Conservation (phyloP, 2,113 vertebrate species). For the Tylochromis polylepis region DNA sequence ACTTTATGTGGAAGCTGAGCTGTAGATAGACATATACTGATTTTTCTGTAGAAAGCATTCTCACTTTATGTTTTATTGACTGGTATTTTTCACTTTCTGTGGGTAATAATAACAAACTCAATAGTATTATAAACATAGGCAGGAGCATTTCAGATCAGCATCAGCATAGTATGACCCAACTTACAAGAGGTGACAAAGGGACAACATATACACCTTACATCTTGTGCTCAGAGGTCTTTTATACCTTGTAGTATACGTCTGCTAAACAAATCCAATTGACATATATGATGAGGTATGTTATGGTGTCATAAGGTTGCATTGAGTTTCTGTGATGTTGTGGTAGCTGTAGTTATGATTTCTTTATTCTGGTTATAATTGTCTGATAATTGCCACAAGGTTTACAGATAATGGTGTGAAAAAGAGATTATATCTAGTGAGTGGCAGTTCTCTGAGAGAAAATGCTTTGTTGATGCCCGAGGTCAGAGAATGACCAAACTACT, state of each 20-base stretch:
- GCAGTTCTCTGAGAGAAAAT: background rate
- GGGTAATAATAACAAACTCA: background rate
- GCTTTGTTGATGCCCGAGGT: background rate
- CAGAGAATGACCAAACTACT: background rate
- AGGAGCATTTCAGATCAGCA: background rate
- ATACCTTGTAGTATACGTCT: background rate
- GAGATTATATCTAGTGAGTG: background rate
- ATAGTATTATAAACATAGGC: background rate
- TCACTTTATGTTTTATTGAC: background rate
- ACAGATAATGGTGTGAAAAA: background rate
- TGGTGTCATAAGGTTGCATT: background rate
- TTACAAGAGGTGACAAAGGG: background rate
- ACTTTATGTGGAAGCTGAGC: background rate
- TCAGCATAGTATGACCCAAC: background rate
- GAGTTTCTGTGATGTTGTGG: background rate
- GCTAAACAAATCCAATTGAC: background rate
- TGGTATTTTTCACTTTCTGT: background rate
- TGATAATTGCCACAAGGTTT: background rate
- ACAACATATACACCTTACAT: background rate
- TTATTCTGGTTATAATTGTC: background rate
- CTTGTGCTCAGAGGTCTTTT: background rate
- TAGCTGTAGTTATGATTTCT: background rate
- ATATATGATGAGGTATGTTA: background rate
- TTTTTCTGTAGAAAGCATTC: background rate
- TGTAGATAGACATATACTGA: background rate